Evolutionary conservation across 2,113 vertebrate species (phyloP).

Genomic region (Panthera tigris): DNA sequence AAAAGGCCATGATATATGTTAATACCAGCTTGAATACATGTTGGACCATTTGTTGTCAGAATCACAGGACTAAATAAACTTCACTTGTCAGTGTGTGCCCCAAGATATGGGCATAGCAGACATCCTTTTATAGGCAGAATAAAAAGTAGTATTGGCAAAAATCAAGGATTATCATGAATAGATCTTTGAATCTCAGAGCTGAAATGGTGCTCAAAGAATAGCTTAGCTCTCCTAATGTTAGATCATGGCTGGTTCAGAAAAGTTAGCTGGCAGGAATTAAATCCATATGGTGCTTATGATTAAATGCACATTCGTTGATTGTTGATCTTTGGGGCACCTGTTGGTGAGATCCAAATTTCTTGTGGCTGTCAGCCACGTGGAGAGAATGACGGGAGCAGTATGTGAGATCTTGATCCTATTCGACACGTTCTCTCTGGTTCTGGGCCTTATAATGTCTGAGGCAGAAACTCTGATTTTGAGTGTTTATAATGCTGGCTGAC

Average conservation of each 20-base stretch:
- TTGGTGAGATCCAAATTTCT: not conserved
- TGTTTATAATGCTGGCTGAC: not conserved
- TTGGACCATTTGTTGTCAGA: not conserved
- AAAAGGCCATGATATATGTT: not conserved
- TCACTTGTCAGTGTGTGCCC: not conserved
- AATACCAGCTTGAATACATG: not conserved
- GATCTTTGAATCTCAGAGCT: not conserved
- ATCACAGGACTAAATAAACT: not conserved
- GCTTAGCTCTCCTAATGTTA: not conserved
- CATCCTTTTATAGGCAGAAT: not conserved
- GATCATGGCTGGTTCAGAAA: not conserved
- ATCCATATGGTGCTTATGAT: not conserved
- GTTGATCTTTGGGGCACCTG: not conserved
- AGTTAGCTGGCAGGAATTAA: not conserved
- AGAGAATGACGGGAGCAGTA: not conserved
- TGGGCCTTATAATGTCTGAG: not conserved
- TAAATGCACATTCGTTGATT: not conserved
- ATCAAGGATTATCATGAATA: not conserved
- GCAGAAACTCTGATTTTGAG: not conserved
- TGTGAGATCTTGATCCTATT: not conserved
- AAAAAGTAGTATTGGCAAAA: not conserved
- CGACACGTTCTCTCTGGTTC: not conserved
- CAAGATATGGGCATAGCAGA: not conserved
- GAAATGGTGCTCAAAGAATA: not conserved
- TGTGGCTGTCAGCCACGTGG: not conserved